Conservation (phyloP, 1,140 invertebrate genomes). For the Calephelis nemesis region DNA sequence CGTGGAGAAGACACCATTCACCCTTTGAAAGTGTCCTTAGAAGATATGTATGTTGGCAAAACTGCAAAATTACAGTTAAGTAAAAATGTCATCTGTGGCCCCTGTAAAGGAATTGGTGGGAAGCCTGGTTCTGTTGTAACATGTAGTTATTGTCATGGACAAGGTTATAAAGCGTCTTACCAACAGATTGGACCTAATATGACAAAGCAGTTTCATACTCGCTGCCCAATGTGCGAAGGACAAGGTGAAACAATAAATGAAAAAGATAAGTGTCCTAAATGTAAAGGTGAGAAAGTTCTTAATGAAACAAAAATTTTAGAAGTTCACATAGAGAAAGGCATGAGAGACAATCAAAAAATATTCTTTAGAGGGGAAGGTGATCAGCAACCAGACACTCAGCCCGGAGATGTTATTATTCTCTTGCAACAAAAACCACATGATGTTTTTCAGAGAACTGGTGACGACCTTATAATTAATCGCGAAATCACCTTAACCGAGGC, state of each 20-base stretch:
- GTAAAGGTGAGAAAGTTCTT: constrained; percentile 90
- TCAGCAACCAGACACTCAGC: constrained; percentile 90
- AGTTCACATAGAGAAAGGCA: constrained; percentile 95
- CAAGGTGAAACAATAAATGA: constrained; percentile 88
- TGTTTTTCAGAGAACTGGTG: constrained; percentile 86
- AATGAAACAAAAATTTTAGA: constrained; percentile 91
- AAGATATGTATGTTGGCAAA: constrained; percentile 95
- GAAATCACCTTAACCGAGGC: constrained; percentile 91
- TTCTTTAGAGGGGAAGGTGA: constrained; percentile 93
- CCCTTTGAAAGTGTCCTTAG: constrained; percentile 88
- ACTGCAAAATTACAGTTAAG: constrained; percentile 90
- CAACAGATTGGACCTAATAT: constrained; percentile 88
- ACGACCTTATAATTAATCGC: constrained; percentile 88
- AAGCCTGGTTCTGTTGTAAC: constrained; percentile 86
- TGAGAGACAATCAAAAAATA: constrained; percentile 93
- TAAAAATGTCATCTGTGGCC: constrained; percentile 91
- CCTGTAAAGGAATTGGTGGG: constrained; percentile 91
- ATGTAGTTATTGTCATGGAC: constrained; percentile 89
- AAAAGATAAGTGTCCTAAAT: constrained; percentile 89
- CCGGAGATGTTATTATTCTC: constrained; percentile 94
- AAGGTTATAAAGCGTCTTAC: constrained; percentile 85
- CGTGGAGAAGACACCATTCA: constrained; percentile 86
- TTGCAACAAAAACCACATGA: constrained; percentile 91
- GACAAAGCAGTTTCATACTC: constrained; percentile 90
- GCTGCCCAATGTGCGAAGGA: constrained; percentile 85